Evolutionary conservation across 2,888 invertebrate species (phyloP), one percentile per base, ranked within the genome.

Genomic region (Zygaena filipendulae): DNA sequence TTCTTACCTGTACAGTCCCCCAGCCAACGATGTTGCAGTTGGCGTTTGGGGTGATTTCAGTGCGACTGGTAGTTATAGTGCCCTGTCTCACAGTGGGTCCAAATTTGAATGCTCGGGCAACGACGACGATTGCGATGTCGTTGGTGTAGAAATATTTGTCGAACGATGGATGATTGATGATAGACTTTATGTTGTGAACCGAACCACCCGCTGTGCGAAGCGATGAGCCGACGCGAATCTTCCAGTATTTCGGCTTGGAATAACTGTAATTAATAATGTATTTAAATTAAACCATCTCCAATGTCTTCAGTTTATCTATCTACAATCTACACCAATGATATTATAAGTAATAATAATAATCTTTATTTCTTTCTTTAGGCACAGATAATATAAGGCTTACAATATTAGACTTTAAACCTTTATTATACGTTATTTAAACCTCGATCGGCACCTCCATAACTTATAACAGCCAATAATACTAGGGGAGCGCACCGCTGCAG

Each of bases 1-100:
- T n/a, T n/a, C n/a, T 40, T 35, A 77, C 77, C 57, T 71, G 54
- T 2, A 52, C 51, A 13, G 68, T 58, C 7, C 79, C 79, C 79
- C 79, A 79, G 25, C 79, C 79, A 13, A 68, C 54, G 0, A 79
- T 41, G 1, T 60, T 59, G 28, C 63, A 59, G 0, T 62, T 23
- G 4, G 69, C 60, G 35, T 63, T 53, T 3, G 59, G 45, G 21
- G 49, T 54, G 1, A 75, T 42, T 35, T 74, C 69, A 2, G 59
- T 55, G 2, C 58, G 53, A 19, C 56, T 55, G 29, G 63, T 69
- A 1, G 72, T 58, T 7, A 79, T 58, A 2, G 75, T 71, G 4
- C 59, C 67, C 34, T 75, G 75, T 25, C 54, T 54, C 2, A 75
- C 59, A 25, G 58, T 55, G n/a, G 28, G 49, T 3, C 56, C 55